These are phyloP conservation scores for Acronicta leporina DNA, from an alignment of 2,888 invertebrate genomes.

Conservation along the genomic window DNA sequence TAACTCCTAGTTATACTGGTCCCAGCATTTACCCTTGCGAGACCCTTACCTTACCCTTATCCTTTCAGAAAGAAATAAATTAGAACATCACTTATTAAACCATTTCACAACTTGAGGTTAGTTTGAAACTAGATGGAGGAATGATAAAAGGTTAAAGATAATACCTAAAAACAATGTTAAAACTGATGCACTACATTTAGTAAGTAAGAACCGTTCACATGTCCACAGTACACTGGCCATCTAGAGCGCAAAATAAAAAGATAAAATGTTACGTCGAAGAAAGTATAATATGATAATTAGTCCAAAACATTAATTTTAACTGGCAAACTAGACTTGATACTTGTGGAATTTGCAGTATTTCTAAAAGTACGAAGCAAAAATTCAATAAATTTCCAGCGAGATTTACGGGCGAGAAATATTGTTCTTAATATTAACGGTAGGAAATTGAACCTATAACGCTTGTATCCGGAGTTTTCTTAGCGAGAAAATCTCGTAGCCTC, in stretches of 20 bases:
- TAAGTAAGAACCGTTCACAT: slow-evolving; percentile 18
- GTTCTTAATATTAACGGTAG: slow-evolving; percentile 26
- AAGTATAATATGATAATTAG: slow-evolving; percentile 35
- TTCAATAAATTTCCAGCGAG: slow-evolving; percentile 24
- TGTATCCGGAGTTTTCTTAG: slow-evolving; percentile 18
- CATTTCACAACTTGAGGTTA: too few relatives aligned
- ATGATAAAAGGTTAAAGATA: too few relatives aligned
- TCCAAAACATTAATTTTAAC: slow-evolving; percentile 15
- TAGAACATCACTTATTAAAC: too few relatives aligned
- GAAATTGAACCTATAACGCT: slow-evolving; percentile 29
- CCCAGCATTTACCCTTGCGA: slow-evolving; percentile 13
- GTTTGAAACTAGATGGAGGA: too few relatives aligned
- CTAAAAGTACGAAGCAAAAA: slow-evolving; percentile 9
- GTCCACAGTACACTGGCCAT: slow-evolving; percentile 37
- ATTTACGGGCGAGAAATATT: slow-evolving; percentile 26
- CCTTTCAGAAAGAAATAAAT: too few relatives aligned
- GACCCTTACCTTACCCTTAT: too few relatives aligned
- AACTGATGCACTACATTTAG: too few relatives aligned
- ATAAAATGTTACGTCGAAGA: slow-evolving; percentile 34
- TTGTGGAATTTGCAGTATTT: slow-evolving; percentile 22
- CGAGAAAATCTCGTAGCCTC: slow-evolving; percentile 10
- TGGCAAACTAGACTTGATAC: slow-evolving; percentile 16
- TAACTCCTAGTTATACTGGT: not conserved
- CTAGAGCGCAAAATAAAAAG: slow-evolving; percentile 33
- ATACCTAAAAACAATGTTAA: too few relatives aligned